Conservation (phyloP, 2,888 invertebrate genomes). For the Spodoptera littoralis region DNA sequence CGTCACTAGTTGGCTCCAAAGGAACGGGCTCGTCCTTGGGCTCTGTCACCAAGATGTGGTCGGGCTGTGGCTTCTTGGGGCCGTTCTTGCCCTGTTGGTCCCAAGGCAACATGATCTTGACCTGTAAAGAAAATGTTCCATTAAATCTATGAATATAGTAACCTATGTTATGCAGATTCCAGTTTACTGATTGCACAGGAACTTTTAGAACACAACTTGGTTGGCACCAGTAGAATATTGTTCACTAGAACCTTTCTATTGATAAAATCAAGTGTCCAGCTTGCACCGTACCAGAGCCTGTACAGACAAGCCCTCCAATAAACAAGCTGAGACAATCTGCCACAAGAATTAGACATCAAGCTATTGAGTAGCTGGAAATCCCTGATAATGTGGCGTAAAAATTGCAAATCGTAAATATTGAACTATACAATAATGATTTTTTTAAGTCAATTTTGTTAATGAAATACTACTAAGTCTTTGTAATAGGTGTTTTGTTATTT, state of each 20-base stretch:
- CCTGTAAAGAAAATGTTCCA: conserved; percentile 85
- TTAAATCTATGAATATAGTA: too few species aligned
- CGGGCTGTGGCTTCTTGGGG: conserved; percentile 99
- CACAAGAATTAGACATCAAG: conserved; percentile 83
- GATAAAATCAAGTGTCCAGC: conserved; percentile 66
- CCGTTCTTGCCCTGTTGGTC: conserved; percentile 99
- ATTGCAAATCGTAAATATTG: too few species aligned
- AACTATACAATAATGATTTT: too few species aligned
- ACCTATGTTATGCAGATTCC: too few species aligned
- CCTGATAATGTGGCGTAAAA: conserved; percentile 80
- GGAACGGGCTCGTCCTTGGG: conserved; percentile 97
- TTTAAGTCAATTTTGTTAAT: too few species aligned
- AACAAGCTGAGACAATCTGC: conserved; percentile 78
- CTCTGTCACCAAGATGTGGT: conserved; percentile 98
- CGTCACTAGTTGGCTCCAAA: conserved; percentile 92
- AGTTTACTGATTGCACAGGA: too few species aligned
- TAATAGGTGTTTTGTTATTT: conserved; percentile 36
- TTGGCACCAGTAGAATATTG: not conserved
- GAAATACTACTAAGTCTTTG: too few species aligned
- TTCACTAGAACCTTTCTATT: not conserved
- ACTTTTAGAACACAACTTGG: not conserved
- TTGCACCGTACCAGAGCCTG: conserved; percentile 83
- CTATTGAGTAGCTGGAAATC: conserved; percentile 72
- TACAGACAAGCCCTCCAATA: conserved; percentile 82
- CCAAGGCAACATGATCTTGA: conserved; percentile 99